phyloP scores from a whole-genome alignment of 2,113 vertebrate genomes.

The Lepidothrix coronata region DNA sequence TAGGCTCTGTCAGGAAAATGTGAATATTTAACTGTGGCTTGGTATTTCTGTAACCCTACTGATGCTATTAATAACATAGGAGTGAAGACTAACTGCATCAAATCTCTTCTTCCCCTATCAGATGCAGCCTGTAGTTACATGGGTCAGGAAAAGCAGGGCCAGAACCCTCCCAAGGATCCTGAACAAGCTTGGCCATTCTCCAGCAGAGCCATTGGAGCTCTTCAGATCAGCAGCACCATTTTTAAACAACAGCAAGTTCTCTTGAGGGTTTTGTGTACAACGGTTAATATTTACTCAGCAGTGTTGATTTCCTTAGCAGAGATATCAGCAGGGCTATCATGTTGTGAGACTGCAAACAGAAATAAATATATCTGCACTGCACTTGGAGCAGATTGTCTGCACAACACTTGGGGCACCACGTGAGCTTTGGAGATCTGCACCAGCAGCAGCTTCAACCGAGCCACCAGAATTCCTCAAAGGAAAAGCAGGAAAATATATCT shows the following conservation, averaged over 20 bases:
- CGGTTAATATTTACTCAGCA: neutral
- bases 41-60: neutral
- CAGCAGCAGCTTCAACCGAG: neutral
- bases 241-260: neutral
- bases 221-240: neutral
- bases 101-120: neutral
- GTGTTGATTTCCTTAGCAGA: neutral
- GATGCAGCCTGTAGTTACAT: rapidly evolving
- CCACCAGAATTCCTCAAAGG: neutral
- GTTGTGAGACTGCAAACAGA: neutral
- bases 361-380: neutral
- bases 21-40: neutral
- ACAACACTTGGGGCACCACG: rapidly evolving
- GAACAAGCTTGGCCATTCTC: rapidly evolving
- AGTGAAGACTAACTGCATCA: neutral
- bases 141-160: neutral
- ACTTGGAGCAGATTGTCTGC: neutral
- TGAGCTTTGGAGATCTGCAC: neutral
- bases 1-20: neutral
- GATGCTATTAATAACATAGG: rapidly evolving
- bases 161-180: neutral
- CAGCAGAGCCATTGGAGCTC: neutral
- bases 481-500: neutral
- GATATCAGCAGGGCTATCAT: neutral
- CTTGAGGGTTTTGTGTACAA: neutral